Base-by-base conservation (phyloP, 1,140 invertebrate genomes). In the Euwallacea fornicatus region DNA sequence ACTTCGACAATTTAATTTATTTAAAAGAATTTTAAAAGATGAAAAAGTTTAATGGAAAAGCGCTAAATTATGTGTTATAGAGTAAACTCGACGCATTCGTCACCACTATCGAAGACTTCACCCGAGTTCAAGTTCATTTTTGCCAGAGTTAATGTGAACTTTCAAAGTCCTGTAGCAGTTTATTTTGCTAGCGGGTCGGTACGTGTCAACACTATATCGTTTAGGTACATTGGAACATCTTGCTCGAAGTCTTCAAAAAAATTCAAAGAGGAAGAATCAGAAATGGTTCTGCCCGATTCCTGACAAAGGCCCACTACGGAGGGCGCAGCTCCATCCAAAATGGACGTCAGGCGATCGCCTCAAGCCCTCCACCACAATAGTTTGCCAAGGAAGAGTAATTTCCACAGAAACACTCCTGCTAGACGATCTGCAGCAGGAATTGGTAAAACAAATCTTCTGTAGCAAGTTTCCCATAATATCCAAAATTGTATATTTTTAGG, bases 321-420 rank as follows among this genome's bases (percentile, higher is more conserved):
- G 80, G 84, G 84, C 72, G 78, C 80, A 62, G 79, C 83, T 79
- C 78, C 79, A 67, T 77, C 78, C 58, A 78, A 74, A 42, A 80
- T 79, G n/a, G 79, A 81, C 41, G 81, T 83, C 54, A 81, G 82
- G 71, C 83, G 83, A 73, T 84, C 83, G 77, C 83, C 81, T 71
- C 86, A 82, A 72, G 84, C 80, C 73, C 83, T 82, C 11, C 85
- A 84, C 74, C 86, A 83, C 79, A 88, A 84, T 82, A 89, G 83
- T 79, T 78, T 90, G 47, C 87, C 88, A 10, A 82, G 88, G n/a
- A 85, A 88, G 74, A 83, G 81, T 59, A 64, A 83, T 62, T 90
- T 91, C 74, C 87, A 88, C 70, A 84, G 89, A 7, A 87, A 87
- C 66, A 86, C 87, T 4, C 88, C 88, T 10, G 83, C 85, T 15